Evolutionary conservation across 1,140 invertebrate species (phyloP).

Genomic region (Lasaia peninsularis): DNA sequence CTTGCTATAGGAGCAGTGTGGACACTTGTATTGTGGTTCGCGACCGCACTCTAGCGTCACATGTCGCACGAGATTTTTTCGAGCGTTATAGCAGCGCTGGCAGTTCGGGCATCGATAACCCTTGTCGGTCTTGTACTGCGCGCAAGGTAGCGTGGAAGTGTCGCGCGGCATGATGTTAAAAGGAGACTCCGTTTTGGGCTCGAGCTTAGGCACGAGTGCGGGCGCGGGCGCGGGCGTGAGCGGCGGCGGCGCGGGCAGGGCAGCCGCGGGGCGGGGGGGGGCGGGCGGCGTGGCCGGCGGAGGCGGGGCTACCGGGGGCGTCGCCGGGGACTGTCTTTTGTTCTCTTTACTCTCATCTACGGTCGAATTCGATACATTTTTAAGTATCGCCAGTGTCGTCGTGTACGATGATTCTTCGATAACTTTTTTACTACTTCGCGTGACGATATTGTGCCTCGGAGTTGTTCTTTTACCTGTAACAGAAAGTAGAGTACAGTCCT

Average conservation of each 20-base stretch:
- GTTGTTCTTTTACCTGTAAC: constrained; percentile 57
- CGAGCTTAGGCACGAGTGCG: constrained; percentile 20
- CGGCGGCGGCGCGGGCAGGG: constrained; percentile 3
- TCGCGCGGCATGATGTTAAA: constrained; percentile 48
- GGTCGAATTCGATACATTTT: constrained; percentile 42
- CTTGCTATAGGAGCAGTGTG: constrained; percentile 77
- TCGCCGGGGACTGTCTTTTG: constrained; percentile 17
- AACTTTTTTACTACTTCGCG: constrained; percentile 55
- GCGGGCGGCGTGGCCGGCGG: constrained; percentile 21
- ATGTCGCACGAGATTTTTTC: constrained; percentile 81
- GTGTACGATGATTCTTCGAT: constrained; percentile 43
- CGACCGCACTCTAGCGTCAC: constrained; percentile 83
- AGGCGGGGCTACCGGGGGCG: constrained; percentile 8
- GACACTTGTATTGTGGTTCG: constrained; percentile 82
- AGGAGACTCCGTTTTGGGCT: constrained; percentile 31
- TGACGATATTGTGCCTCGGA: constrained; percentile 53
- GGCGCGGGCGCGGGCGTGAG: constrained; percentile 15
- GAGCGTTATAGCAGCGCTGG: constrained; percentile 78
- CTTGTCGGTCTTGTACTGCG: constrained; percentile 67
- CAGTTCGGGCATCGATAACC: constrained; percentile 74
- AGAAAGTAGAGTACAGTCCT: constrained; percentile 50
- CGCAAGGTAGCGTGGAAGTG: constrained; percentile 48
- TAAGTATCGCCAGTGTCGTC: constrained; percentile 57
- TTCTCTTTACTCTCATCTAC: constrained; percentile 16
- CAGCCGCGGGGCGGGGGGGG: constrained; percentile 18